A percentile compares a stretch with the other conserved stretches of the same genome.
Evolutionary conservation across 64 coral and sea anemone genomes (phyloP).

Genomic region (Pocillopora verrucosa): DNA sequence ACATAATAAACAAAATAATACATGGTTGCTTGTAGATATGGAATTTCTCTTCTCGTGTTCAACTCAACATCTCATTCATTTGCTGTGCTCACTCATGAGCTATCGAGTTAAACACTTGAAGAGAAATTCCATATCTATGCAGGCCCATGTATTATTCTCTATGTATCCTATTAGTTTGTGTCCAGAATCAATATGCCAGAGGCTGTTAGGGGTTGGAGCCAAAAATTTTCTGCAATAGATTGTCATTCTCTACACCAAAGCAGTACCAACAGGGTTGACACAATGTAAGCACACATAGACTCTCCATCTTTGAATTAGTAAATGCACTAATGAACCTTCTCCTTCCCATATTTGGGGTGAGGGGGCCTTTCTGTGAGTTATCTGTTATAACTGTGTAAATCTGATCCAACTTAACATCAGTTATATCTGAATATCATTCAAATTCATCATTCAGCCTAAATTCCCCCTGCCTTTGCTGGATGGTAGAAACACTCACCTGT

Average conservation of each 20-base stretch:
- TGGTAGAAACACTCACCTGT: slow-evolving; percentile 35
- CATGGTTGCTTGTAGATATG: too few relatives aligned
- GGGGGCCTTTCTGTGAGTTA: slow-evolving; percentile 30
- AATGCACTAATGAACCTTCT: slow-evolving; percentile 72
- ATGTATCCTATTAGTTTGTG: slow-evolving; percentile 49
- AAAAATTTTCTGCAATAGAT: too few relatives aligned
- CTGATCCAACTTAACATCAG: too few relatives aligned
- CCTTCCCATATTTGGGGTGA: slow-evolving; percentile 85
- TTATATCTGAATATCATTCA: too few relatives aligned
- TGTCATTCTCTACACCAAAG: slow-evolving; percentile 64
- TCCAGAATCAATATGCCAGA: slow-evolving; percentile 21
- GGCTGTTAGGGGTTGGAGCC: too few relatives aligned
- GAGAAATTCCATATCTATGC: too few relatives aligned
- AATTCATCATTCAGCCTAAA: slow-evolving; percentile 66
- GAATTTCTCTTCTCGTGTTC: too few relatives aligned
- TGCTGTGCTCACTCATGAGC: too few relatives aligned
- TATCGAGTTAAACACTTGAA: too few relatives aligned
- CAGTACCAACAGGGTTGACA: slow-evolving; percentile 70
- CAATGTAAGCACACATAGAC: slow-evolving; percentile 64
- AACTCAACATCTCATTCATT: too few relatives aligned
- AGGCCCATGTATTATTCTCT: too few relatives aligned
- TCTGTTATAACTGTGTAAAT: not conserved
- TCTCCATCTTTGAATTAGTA: slow-evolving; percentile 66
- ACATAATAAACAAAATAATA: too few relatives aligned
- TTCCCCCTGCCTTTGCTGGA: slow-evolving; percentile 45